Evolutionary conservation across 1,140 invertebrate species (phyloP).

Genomic region (Drosophila subpulchrella): DNA sequence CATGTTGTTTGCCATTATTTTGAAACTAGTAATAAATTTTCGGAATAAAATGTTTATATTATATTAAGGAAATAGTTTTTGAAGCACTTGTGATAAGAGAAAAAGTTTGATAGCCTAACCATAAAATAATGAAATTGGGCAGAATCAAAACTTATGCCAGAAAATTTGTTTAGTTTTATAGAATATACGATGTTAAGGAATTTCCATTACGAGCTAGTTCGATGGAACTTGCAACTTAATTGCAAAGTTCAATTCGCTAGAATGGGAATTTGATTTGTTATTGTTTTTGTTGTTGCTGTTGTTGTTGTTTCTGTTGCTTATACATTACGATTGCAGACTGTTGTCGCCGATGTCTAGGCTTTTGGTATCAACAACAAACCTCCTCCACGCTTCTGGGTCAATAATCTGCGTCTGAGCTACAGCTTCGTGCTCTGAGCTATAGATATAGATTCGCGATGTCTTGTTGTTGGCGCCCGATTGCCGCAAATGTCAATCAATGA

Average conservation of each 20-base stretch:
- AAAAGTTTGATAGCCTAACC: too few species aligned
- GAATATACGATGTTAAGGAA: background rate
- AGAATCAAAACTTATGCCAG: too few species aligned
- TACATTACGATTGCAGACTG: conserved; percentile 46
- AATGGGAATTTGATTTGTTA: conserved; percentile 25
- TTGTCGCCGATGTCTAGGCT: conserved; percentile 66
- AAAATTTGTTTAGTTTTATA: background rate
- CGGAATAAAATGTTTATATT: too few species aligned
- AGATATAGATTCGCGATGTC: conserved; percentile 11
- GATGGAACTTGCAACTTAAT: conserved; percentile 14
- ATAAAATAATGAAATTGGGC: too few species aligned
- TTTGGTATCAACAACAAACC: conserved; percentile 60
- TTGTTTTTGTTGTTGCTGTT: conserved; percentile 30
- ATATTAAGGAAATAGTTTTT: too few species aligned
- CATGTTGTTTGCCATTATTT: too few species aligned
- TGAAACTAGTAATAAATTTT: too few species aligned
- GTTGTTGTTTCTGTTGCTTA: conserved; percentile 6
- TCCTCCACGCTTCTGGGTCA: conserved; percentile 76
- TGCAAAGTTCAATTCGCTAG: conserved; percentile 44
- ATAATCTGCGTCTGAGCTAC: conserved; percentile 71
- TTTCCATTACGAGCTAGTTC: background rate
- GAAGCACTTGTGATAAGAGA: too few species aligned
- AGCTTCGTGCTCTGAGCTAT: background rate
- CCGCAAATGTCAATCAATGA: conserved; percentile 74
- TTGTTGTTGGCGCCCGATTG: conserved; percentile 65